Evolutionary conservation across 2,888 invertebrate species (phyloP).

Genomic region (Osmoderma eremita): DNA sequence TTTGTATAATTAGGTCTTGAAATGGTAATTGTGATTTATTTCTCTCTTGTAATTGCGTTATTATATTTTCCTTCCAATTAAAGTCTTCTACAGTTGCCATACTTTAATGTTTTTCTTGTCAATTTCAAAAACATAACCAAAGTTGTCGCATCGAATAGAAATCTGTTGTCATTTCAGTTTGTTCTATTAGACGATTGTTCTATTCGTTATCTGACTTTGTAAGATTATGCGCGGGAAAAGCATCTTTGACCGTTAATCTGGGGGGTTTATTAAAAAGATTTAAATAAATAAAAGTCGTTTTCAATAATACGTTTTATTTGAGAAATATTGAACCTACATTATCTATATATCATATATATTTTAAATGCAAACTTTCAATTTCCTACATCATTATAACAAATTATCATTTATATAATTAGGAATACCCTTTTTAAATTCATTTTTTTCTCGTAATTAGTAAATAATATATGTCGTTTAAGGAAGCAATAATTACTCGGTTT

Average conservation of each 20-base stretch:
- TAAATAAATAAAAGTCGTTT: neutral
- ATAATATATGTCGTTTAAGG: constrained; percentile 37
- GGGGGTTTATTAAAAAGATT: neutral
- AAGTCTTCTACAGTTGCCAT: constrained; percentile 56
- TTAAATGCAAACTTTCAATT: constrained; percentile 48
- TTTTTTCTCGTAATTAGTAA: constrained; percentile 36
- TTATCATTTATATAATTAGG: constrained; percentile 45
- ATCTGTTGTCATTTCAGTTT: constrained; percentile 1
- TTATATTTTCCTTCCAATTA: constrained; percentile 77
- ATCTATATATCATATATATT: constrained; percentile 44
- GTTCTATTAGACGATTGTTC: constrained; percentile 22
- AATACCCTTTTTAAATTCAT: constrained; percentile 45
- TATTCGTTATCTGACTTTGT: neutral
- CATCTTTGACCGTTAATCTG: neutral
- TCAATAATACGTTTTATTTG: constrained; percentile 49
- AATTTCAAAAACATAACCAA: constrained; percentile 44
- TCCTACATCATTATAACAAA: constrained; percentile 49
- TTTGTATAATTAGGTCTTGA: constrained; percentile 82
- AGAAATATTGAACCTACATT: constrained; percentile 51
- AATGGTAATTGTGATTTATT: constrained; percentile 82
- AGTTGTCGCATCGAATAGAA: constrained; percentile 8
- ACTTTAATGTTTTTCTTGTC: constrained; percentile 40
- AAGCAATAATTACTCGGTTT: constrained; percentile 46
- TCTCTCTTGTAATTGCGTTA: constrained; percentile 76
- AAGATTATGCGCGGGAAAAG: too few species aligned